Base-by-base conservation (phyloP, 2,888 invertebrate species). In the Diaperis boleti region DNA sequence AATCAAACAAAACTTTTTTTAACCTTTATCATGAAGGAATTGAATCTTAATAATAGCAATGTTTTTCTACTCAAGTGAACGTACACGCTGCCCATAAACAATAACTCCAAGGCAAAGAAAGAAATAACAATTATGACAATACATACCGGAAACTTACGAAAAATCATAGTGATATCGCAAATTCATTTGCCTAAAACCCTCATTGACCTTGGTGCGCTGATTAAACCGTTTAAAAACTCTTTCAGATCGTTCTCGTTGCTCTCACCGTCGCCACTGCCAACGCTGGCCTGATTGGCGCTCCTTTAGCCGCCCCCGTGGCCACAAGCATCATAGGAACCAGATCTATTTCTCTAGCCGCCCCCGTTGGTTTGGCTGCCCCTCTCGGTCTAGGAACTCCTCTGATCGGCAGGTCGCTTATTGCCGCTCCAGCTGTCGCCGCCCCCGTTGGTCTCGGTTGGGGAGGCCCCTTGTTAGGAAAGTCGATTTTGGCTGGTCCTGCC, bases 201-300 rank as follows among this genome's bases (percentile, higher is more conserved):
- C 29, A 8, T n/a, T 29, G 52, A 52, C 52, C 52, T 52, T 39
- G 39, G 31, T 35, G 22, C 52, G 35, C 37, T 26, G 20, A 33
- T 13, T 17, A 10, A 13, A 33, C n/a, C 11, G 45, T 47, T 10
- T 7, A 33, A 15, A n/a, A n/a, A n/a, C n/a, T 22, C 13, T 26
- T 54, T 17, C 33, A 57, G 45, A 3, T 45, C 22, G 45, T 59
- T 18, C 18, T 55, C n/a, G 35, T 41, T n/a, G 31, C 44, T 15
- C 29, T 59, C 7, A 26, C 31, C 13, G 11, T 63, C 13, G 52
- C 57, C 20, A 17, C 17, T n/a, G 42, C 45, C 11, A 52, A 63
- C 31, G 64, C 52, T 10, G 59, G 64, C 8, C 15, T 47, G 1
- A 54, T 63, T 18, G 59, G 63, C 7, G 47, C 52, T 11, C 63